Evolutionary conservation across 2,113 vertebrate species (phyloP), one percentile per base, ranked within the genome.

Genomic region (Megaleporinus macrocephalus): DNA sequence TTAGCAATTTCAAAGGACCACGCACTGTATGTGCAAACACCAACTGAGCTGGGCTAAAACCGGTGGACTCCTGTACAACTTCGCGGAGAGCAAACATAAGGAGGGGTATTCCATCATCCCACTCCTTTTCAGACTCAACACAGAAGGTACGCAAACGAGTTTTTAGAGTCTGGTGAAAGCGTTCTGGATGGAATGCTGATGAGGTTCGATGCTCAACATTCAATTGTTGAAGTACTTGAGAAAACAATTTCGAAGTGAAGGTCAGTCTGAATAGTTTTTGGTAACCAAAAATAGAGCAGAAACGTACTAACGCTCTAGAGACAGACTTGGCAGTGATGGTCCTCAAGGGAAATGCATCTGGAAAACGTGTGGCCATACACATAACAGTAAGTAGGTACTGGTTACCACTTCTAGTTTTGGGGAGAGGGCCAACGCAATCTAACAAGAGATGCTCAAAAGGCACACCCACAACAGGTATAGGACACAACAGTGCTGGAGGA

Each of bases 351-450:
- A 65, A 16, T 0, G 59, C 41, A 20, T 75, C 53, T 1, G 73
- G 53, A 24, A 76, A 76, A 3, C n/a, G 36, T 36, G 7, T 36
- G 7, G 59, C 1, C 6, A 33, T 33, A 20, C 77, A 70, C 77
- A 70, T 70, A 0, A 55, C 24, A 1, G 44, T 68, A 7, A 69
- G 18, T 5, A 79, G 2, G 41, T 36, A 79, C 1, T 70, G 65
- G 12, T n/a, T 55, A 2, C 47, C 62, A 13, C 11, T 15, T 29
- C 69, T 78, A 0, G 22, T 66, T 13, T 49, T 27, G 12, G 59
- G 74, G 2, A 76, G 74, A 16, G 74, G 74, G 5, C 74, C 55
- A n/a, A 76, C 57, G 41, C 74, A 76, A 15, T 76, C 74, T 0
- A 76, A n/a, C 61, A 66, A 63, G 27, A 63, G 9, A 14, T 29